Percentiles rank a stretch among this genome's conserved stretches.
These are phyloP conservation scores for Xenopus borealis DNA, from an alignment of 2,113 vertebrate species.

Conservation along the genomic window DNA sequence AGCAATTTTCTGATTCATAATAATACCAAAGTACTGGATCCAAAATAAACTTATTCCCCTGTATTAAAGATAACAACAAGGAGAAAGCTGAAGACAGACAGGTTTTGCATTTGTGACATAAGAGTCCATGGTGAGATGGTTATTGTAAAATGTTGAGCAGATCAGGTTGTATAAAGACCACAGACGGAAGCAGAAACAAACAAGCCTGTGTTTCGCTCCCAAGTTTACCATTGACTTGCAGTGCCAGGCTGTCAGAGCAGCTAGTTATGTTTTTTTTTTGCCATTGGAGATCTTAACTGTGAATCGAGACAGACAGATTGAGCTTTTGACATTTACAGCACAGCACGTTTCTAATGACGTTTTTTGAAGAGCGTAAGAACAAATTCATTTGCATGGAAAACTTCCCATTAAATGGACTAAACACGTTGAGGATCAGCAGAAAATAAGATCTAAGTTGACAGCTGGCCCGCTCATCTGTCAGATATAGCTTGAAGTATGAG, in stretches of 20 bases:
- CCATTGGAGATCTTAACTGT: conserved; percentile 50
- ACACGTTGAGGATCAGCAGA: conserved; percentile 24
- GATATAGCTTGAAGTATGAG: neutral
- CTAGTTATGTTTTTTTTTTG: conserved; percentile 51
- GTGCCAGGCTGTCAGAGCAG: conserved; percentile 50
- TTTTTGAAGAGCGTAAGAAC: too few species aligned
- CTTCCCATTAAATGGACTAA: too few species aligned
- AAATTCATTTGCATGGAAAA: too few species aligned
- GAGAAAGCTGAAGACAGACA: neutral
- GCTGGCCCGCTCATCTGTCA: neutral
- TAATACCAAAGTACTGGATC: neutral
- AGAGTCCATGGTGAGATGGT: conserved; percentile 3
- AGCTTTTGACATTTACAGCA: conserved; percentile 48
- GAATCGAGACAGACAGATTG: conserved; percentile 55
- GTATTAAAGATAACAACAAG: conserved; percentile 1
- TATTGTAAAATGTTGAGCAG: conserved; percentile 15
- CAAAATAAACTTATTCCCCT: neutral
- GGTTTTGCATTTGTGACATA: conserved; percentile 7
- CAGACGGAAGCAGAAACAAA: conserved; percentile 43
- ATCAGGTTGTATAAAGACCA: conserved; percentile 27
- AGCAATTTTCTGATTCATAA: neutral
- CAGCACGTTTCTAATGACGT: conserved; percentile 40
- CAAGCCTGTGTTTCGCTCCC: conserved; percentile 48
- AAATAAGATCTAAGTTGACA: conserved; percentile 1
- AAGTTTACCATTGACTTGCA: conserved; percentile 50